Conservation (phyloP, 1,140 invertebrate species). For the Ridgeia piscesae region DNA sequence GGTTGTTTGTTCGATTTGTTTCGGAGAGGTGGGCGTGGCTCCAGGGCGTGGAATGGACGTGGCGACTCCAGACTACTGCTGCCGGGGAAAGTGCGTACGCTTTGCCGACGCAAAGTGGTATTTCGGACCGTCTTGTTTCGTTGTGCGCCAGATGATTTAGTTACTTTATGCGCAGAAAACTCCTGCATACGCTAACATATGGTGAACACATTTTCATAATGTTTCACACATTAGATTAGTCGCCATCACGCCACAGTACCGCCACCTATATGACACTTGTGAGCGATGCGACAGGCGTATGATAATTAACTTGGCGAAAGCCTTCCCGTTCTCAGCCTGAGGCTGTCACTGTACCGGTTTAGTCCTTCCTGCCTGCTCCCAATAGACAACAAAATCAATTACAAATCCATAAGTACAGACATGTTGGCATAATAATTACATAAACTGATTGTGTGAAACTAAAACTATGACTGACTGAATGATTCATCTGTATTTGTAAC, state of each 20-base stretch:
- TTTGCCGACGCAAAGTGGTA: not conserved
- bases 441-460: not conserved
- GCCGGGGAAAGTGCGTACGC: not conserved
- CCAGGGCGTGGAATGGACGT: not conserved
- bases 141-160: not conserved
- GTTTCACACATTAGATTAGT: not conserved
- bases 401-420: not conserved
- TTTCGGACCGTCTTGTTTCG: not conserved
- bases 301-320: not conserved
- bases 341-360: too few relatives aligned
- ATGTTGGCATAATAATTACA: not conserved
- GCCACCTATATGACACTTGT: not conserved
- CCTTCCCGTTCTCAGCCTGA: not conserved
- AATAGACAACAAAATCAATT: too few relatives aligned
- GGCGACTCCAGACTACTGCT: not conserved
- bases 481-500: too few relatives aligned
- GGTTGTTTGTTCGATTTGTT: constrained; percentile 37
- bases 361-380: too few relatives aligned
- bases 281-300: not conserved
- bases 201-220: not conserved
- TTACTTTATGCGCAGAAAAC: not conserved
- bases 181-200: not conserved
- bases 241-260: not conserved
- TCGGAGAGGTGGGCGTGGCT: not conserved
- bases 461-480: not conserved